Evolutionary conservation across 2,888 invertebrate species (phyloP).

Genomic region (Orchesella flavescens): DNA sequence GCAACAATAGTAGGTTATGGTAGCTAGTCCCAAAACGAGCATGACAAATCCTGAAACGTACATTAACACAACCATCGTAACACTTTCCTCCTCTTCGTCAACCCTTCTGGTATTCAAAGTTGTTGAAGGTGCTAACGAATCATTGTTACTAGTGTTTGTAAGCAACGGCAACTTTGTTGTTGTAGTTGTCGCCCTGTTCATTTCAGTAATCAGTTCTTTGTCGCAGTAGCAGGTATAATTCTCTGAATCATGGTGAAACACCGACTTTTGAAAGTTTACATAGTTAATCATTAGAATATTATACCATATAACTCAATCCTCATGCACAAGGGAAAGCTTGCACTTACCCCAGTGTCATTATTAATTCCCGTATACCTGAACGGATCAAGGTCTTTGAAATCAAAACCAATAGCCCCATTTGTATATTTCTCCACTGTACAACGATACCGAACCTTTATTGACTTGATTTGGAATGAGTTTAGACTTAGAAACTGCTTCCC

Average conservation of each 20-base stretch:
- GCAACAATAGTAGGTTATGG: no score
- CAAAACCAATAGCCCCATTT: background rate
- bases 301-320: no score
- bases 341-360: background rate
- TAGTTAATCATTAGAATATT: background rate
- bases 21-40: no score
- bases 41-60: no score
- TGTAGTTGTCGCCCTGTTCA: background rate
- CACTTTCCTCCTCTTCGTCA: no score
- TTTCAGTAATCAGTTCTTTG: background rate
- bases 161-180: background rate
- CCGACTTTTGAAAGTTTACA: background rate
- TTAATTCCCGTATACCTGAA: background rate
- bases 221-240: conserved; percentile 16
- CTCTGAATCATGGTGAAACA: conserved; percentile 22
- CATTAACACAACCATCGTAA: no score
- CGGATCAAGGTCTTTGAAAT: background rate
- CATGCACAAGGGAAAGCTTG: background rate
- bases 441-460: conserved; percentile 18
- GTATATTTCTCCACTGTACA: background rate
- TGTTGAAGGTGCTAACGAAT: no score
- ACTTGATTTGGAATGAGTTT: conserved; percentile 18
- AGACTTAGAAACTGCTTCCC: background rate
- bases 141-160: no score
- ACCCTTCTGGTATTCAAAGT: no score